These are phyloP conservation scores for Stenopsyche tienmushanensis DNA, from an alignment of 1,140 invertebrate species.

Conservation along the genomic window DNA sequence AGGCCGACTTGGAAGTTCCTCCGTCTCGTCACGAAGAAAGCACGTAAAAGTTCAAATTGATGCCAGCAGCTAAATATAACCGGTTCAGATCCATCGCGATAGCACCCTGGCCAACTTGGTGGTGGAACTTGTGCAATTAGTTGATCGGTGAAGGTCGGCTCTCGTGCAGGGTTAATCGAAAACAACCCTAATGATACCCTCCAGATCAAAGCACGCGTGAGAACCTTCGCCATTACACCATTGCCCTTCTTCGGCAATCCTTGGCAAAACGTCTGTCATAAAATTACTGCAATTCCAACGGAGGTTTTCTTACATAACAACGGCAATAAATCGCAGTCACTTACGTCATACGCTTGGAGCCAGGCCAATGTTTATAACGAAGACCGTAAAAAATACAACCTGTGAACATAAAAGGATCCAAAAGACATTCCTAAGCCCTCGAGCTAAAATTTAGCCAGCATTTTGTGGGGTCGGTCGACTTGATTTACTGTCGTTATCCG, in stretches of 20 bases:
- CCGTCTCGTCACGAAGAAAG: too few species aligned
- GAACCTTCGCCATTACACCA: not conserved
- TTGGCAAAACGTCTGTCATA: not conserved
- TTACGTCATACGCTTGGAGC: not conserved
- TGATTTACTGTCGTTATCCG: too few species aligned
- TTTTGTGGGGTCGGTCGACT: too few species aligned
- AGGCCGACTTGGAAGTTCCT: too few species aligned
- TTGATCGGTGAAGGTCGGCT: slow-evolving; percentile 7
- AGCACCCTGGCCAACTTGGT: slow-evolving; percentile 6
- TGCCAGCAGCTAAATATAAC: slow-evolving; percentile 16
- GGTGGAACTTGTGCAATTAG: slow-evolving; percentile 21
- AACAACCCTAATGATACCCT: not conserved
- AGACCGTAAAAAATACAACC: not conserved
- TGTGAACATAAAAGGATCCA: not conserved
- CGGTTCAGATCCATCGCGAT: slow-evolving; percentile 9
- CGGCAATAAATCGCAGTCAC: not conserved
- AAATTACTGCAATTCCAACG: slow-evolving; percentile 1
- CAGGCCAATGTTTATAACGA: not conserved
- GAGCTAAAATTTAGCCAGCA: too few species aligned
- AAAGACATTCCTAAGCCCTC: too few species aligned
- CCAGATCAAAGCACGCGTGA: not conserved
- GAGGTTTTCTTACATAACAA: not conserved
- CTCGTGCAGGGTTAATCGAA: slow-evolving; percentile 2
- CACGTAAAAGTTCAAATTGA: too few species aligned
- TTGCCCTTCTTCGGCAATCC: not conserved